Conservation (phyloP, 1,140 invertebrate genomes). For the Cyclina sinensis region DNA sequence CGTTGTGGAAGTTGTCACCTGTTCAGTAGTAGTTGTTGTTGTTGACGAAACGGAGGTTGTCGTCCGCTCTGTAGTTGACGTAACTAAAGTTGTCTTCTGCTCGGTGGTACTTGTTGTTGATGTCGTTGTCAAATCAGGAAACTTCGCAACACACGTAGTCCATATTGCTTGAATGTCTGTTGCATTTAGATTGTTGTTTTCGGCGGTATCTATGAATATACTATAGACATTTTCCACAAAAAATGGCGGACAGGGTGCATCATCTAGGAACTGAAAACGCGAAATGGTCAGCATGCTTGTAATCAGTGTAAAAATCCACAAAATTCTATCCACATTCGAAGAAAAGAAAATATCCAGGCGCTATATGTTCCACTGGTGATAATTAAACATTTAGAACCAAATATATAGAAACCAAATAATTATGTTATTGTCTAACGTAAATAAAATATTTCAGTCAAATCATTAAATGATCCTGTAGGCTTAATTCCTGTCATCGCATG, state of each 20-base stretch:
- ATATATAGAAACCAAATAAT: no score
- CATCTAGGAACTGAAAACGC: not conserved
- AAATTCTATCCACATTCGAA: no score
- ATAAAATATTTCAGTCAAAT: no score
- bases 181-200: not conserved
- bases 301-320: not conserved
- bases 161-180: not conserved
- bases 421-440: no score
- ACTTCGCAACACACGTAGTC: not conserved
- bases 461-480: no score
- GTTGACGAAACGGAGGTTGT: slow-evolving; percentile 91
- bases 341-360: no score
- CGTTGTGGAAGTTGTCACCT: slow-evolving; percentile 89
- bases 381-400: no score
- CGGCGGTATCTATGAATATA: not conserved
- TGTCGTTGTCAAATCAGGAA: slow-evolving; percentile 91
- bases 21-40: slow-evolving; percentile 91
- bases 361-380: no score
- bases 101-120: slow-evolving; percentile 89
- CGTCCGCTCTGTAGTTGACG: not conserved
- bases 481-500: no score
- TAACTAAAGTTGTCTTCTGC: slow-evolving; percentile 91
- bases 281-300: not conserved
- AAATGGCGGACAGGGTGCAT: slow-evolving; percentile 43
- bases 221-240: slow-evolving; percentile 32